Evolutionary conservation across 1,140 invertebrate genomes (phyloP), one percentile per base, ranked within the genome.

Genomic region (Antheraea pernyi): DNA sequence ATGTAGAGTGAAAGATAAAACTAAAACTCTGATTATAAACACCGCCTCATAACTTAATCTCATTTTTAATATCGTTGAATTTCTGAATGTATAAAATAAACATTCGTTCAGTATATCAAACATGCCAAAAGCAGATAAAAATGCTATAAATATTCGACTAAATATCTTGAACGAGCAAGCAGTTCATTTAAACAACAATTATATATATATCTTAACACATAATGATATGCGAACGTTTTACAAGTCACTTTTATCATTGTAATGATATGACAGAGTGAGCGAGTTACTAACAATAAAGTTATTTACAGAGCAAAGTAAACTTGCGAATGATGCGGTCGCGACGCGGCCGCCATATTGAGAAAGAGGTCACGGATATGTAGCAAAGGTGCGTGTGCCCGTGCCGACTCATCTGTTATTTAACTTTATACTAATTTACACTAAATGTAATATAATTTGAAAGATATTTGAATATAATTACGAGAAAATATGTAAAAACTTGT

Each of bases 261-360:
- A 53, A 53, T 11, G 13, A 53, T 53, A 53, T 53, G 11, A 53
- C 46, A 53, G 46, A 53, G 46, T 53, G 46, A 13, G 16, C 46
- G 46, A 53, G 46, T 53, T 53, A 53, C 46, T 0, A 53, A 53
- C 46, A 53, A 53, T 53, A 53, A 53, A 53, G 46, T 53, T 53
- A 53, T 53, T 53, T 53, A 53, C 46, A 53, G 46, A 13, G 46
- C 46, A 53, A 53, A 53, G 46, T 53, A 53, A 53, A 53, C 46
- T 30, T 53, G 46, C 46, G 46, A 53, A 53, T 53, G 46, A 53
- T 53, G 46, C 46, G 46, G 46, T 53, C 46, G 46, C 46, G 11
- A 53, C 46, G 46, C 46, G 46, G 46, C 9, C 46, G 46, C 46
- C 46, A 53, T 53, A 16, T 53, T 53, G 46, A 53, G n/a, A 53